A percentile compares a stretch with the other conserved stretches of the same genome.
Conservation (phyloP, 2,888 invertebrate species). For the Ochropacha duplaris region DNA sequence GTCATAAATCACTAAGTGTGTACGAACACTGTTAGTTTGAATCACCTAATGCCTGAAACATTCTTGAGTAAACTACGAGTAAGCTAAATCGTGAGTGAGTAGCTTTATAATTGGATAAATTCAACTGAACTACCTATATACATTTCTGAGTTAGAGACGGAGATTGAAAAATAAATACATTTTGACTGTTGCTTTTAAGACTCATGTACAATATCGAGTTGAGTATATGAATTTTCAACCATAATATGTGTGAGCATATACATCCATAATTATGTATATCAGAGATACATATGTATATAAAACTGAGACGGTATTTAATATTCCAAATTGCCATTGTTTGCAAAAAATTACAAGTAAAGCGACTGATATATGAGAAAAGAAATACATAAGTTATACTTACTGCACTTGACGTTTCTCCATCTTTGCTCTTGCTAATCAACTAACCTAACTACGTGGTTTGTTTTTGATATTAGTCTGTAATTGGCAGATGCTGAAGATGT, state of each 20-base stretch:
- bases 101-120: background rate
- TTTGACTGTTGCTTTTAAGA: background rate
- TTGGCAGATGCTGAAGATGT: no score
- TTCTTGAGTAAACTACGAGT: background rate
- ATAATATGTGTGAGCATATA: no score
- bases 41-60: background rate
- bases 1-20: background rate
- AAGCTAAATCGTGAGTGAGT: background rate
- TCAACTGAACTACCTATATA: no score
- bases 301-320: background rate
- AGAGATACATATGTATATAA: background rate
- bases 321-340: conserved; percentile 1
- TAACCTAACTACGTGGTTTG: background rate
- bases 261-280: background rate
- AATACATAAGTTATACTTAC: conserved; percentile 5
- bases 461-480: no score
- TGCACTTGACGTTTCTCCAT: background rate
- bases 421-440: background rate
- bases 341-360: background rate
- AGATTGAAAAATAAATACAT: background rate
- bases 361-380: conserved; percentile 1
- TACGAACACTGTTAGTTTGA: background rate
- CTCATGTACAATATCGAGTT: background rate
- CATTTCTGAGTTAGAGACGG: background rate
- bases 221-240: background rate